These are phyloP conservation scores for Antheraea mylitta DNA, from an alignment of 1,140 invertebrate genomes.

Conservation along the genomic window DNA sequence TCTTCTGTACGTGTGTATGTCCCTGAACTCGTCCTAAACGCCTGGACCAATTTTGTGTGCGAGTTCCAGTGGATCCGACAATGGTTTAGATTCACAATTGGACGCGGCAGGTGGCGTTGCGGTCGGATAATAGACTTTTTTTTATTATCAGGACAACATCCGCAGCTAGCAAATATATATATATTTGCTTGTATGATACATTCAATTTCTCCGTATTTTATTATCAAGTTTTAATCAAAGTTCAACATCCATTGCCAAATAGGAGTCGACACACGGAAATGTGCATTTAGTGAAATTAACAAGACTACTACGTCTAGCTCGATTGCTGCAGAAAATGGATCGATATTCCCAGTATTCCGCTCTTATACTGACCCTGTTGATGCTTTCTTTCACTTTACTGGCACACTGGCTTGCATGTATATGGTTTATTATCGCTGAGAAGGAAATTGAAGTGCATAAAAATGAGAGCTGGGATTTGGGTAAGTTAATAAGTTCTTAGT, in stretches of 20 bases:
- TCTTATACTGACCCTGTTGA: constrained; percentile 96
- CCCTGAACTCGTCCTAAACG: too few species aligned
- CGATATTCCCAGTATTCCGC: constrained; percentile 97
- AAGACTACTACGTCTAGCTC: constrained; percentile 92
- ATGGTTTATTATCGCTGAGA: constrained; percentile 98
- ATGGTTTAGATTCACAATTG: too few species aligned
- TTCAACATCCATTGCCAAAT: constrained; percentile 8
- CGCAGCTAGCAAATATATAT: too few species aligned
- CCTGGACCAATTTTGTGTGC: too few species aligned
- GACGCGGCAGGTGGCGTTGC: too few species aligned
- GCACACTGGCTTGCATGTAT: constrained; percentile 99
- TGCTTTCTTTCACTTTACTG: constrained; percentile 97
- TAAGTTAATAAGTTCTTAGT: constrained; percentile 50
- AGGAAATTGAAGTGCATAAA: constrained; percentile 86
- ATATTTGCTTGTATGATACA: too few species aligned
- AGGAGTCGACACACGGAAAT: constrained; percentile 82
- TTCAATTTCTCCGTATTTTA: too few species aligned
- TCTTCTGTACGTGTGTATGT: too few species aligned
- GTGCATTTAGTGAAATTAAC: constrained; percentile 98
- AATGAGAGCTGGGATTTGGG: constrained; percentile 87
- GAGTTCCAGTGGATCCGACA: too few species aligned
- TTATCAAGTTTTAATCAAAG: too few species aligned
- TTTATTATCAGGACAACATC: too few species aligned
- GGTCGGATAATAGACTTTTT: too few species aligned
- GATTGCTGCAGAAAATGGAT: constrained; percentile 98